Evolutionary conservation across 2,888 invertebrate genomes (phyloP).

Genomic region (Conchocele bisecta): DNA sequence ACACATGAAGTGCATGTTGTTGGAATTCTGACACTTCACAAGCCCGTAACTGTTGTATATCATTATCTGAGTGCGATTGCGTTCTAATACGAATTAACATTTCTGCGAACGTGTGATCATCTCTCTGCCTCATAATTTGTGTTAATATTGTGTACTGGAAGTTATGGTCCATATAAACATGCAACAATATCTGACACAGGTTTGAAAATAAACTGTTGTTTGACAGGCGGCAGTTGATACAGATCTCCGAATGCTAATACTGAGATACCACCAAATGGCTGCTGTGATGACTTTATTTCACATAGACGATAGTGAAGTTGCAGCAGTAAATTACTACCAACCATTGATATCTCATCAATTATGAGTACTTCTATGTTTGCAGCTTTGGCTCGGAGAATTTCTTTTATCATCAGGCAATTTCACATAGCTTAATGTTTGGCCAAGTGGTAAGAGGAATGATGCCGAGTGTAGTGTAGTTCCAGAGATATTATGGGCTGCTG

Average conservation of each 20-base stretch:
- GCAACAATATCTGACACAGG: conserved; percentile 24
- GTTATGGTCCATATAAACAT: conserved; percentile 10
- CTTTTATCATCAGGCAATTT: conserved; percentile 29
- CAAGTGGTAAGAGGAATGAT: conserved; percentile 38
- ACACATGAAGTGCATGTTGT: conserved; percentile 25
- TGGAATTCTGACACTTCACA: neutral
- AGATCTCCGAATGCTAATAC: conserved; percentile 44
- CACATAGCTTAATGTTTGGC: conserved; percentile 20
- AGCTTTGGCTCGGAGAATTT: conserved; percentile 25
- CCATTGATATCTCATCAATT: conserved; percentile 61
- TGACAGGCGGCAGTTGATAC: conserved; percentile 40
- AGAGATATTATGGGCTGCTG: conserved; percentile 50
- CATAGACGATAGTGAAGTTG: conserved; percentile 51
- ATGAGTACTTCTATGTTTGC: conserved; percentile 36
- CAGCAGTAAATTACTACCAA: conserved; percentile 44
- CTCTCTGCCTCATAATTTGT: conserved; percentile 26
- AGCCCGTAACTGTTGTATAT: conserved; percentile 19
- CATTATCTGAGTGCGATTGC: conserved; percentile 15
- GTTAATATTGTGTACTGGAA: conserved; percentile 7
- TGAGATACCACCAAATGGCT: conserved; percentile 50
- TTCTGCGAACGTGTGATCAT: conserved; percentile 24
- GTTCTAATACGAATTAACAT: conserved; percentile 32
- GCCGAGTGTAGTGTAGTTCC: conserved; percentile 52
- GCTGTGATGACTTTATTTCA: conserved; percentile 22
- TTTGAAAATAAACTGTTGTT: conserved; percentile 34